Evolutionary conservation across 2,888 invertebrate genomes (phyloP), one percentile per base, ranked within the genome.

Genomic region (Agrotis ipsilon): DNA sequence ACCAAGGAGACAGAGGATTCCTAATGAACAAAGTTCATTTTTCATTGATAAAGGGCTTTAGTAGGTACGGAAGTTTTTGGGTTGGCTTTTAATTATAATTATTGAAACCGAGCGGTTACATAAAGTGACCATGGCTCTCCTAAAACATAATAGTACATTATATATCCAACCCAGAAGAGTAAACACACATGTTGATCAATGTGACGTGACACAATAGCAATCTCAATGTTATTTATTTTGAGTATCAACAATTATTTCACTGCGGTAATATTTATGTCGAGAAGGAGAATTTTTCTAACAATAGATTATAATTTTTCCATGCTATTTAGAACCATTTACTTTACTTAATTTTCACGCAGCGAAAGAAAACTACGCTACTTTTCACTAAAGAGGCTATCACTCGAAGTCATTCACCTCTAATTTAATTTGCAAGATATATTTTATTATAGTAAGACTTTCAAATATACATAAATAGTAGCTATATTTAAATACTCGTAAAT

Each of bases 1-100:
- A 24, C 49, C 59, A 68, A 69, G 70, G 59, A 27, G 18, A 39
- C 24, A 39, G 43, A 39, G 7, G 32, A 60, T 48, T 76, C 21
- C 67, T 52, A 21, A 27, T 24, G 48, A 19, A 1, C 27, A 58
- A 52, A 52, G 46, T 58, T 18, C 9, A 54, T 55, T 24, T 24
- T 64, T 32, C n/a, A 24, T 43, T 43, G n/a, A 27, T 13, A 19
- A 39, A 54, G 11, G 19, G 7, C 9, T 43, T 18, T 72, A 2
- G n/a, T 43, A 18, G 3, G n/a, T 43, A 18, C 3, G 21, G 18
- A 21, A 18, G 9, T 18, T 62, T 62, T 62, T 19, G n/a, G 1
- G 18, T 39, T 54, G 19, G 1, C 14, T 39, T 21, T 5, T 63
- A 24, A 63, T 21, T 48, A 2, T 3, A 48, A 32, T 39, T 64